Evolutionary conservation across 2,888 invertebrate species (phyloP).

Genomic region (Acanthococcus lagerstroemiae): DNA sequence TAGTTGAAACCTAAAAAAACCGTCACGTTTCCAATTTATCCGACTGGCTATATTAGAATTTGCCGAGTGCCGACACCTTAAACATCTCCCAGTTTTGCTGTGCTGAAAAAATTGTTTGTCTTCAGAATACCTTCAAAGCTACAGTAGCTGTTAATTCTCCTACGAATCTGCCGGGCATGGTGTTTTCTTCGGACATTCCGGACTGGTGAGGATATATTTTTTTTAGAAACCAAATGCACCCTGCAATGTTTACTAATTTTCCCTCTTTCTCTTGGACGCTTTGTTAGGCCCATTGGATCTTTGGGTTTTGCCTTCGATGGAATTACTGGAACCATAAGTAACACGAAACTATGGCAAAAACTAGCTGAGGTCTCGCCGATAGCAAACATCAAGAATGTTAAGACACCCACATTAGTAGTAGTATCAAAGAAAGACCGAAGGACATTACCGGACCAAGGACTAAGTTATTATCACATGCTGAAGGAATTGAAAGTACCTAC

Average conservation of each 20-base stretch:
- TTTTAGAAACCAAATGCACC: too few species aligned
- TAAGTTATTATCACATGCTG: slow-evolving; percentile 57
- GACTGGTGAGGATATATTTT: too few species aligned
- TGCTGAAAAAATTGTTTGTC: slow-evolving; percentile 17
- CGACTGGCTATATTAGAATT: too few species aligned
- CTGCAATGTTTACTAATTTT: too few species aligned
- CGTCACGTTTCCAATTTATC: too few species aligned
- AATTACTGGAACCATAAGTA: slow-evolving; percentile 46
- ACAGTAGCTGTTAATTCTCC: slow-evolving; percentile 75
- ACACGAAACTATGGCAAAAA: slow-evolving; percentile 42
- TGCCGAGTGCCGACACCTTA: too few species aligned
- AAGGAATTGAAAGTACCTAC: slow-evolving; percentile 55
- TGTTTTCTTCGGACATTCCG: slow-evolving; percentile 65
- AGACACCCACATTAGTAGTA: slow-evolving; percentile 66
- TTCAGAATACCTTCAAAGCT: slow-evolving; percentile 53
- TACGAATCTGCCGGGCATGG: slow-evolving; percentile 63
- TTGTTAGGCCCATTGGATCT: too few species aligned
- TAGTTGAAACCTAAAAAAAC: too few species aligned
- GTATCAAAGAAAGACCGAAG: slow-evolving; percentile 70
- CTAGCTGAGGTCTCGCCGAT: slow-evolving; percentile 63
- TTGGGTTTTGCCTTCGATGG: slow-evolving; percentile 51
- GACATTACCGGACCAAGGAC: slow-evolving; percentile 66
- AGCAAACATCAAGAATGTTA: slow-evolving; percentile 54
- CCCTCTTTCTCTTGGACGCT: too few species aligned
- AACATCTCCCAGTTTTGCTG: too few species aligned